A percentile compares a stretch with the other conserved stretches of the same genome.
phyloP scores from a whole-genome alignment of 2,113 vertebrate genomes.

The Tachycineta bicolor region DNA sequence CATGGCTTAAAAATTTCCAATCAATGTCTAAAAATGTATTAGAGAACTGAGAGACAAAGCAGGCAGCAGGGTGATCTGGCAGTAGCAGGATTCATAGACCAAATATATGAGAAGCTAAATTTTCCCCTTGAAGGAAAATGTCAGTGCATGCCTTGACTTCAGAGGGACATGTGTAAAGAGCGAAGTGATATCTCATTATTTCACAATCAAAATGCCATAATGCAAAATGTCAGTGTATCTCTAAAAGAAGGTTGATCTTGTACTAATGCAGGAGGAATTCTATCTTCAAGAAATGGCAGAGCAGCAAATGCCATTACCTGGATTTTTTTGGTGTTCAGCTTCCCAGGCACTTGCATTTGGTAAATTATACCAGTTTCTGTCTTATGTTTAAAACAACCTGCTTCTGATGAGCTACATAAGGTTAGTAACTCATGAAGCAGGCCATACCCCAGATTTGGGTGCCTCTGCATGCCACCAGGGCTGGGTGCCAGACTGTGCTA shows the following conservation, averaged over 20 bases:
- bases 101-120: background rate
- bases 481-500: background rate
- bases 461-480: background rate
- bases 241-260: background rate
- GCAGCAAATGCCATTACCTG: background rate
- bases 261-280: background rate
- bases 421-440: background rate
- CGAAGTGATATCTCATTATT: background rate
- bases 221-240: background rate
- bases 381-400: background rate
- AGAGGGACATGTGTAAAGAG: background rate
- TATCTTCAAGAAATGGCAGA: background rate
- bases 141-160: background rate
- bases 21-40: conserved; percentile 33
- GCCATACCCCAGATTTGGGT: background rate
- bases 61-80: background rate
- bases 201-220: background rate
- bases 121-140: background rate
- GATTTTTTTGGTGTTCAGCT: background rate
- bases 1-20: conserved; percentile 51
- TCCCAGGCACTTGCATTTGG: background rate
- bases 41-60: background rate
- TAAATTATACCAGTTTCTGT: background rate
- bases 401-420: background rate
- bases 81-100: background rate